Evolutionary conservation across 2,113 vertebrate species (phyloP).

Genomic region (Pseudorectes ferrugineus): DNA sequence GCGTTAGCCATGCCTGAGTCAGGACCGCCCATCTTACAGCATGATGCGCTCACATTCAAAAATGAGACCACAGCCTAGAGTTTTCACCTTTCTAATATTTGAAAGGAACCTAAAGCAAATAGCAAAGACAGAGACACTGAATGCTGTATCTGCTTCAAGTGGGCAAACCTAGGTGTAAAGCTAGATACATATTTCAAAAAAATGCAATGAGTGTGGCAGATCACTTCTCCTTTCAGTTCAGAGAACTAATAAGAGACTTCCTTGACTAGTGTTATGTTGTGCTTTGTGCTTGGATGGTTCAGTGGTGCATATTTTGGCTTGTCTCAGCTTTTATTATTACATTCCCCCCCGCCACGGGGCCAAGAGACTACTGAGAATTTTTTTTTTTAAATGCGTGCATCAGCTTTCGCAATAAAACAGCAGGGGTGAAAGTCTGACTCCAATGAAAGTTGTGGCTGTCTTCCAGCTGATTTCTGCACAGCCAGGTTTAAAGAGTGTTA

Average conservation of each 20-base stretch:
- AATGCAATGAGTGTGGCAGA: not conserved
- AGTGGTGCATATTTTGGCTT: not conserved
- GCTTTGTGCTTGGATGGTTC: not conserved
- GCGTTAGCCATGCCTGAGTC: fast-evolving
- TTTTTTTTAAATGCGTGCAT: not conserved
- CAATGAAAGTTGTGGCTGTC: not conserved
- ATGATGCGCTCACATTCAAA: not conserved
- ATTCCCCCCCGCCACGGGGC: fast-evolving
- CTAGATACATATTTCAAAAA: not conserved
- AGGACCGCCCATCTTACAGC: fast-evolving
- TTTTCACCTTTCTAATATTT: not conserved
- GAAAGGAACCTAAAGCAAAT: not conserved
- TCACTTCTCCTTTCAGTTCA: not conserved
- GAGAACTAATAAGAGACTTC: not conserved
- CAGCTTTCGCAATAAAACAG: not conserved
- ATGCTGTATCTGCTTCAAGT: not conserved
- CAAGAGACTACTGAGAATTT: not conserved
- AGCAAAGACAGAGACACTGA: not conserved
- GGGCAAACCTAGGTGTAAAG: not conserved
- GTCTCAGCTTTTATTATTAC: not conserved
- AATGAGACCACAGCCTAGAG: not conserved
- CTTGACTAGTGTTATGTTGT: not conserved
- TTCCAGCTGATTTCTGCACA: not conserved
- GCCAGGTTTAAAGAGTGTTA: not conserved
- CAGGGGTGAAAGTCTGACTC: not conserved